Conservation (phyloP, 1,140 invertebrate species). For the Paraescarpia echinospica region DNA sequence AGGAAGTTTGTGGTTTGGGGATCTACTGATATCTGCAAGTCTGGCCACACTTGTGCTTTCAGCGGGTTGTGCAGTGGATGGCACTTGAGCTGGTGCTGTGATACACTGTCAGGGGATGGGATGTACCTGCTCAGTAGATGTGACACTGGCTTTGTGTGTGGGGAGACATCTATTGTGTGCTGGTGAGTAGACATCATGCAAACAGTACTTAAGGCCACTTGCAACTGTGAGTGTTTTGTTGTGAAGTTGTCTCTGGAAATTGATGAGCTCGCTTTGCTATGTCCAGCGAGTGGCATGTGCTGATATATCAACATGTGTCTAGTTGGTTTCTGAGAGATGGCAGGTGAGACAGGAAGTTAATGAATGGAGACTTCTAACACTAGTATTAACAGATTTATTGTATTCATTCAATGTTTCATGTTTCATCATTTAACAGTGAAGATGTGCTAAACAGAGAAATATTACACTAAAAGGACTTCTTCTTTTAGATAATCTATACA, state of each 20-base stretch:
- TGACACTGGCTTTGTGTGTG: neutral
- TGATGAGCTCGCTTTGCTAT: neutral
- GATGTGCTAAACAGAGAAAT: too few relatives aligned
- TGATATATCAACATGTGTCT: neutral
- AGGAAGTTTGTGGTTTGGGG: neutral
- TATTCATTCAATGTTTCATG: too few relatives aligned
- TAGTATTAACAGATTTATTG: neutral
- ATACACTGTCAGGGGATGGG: neutral
- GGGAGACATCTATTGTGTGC: neutral
- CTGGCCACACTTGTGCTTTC: neutral
- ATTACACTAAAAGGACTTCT: too few relatives aligned
- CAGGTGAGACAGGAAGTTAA: neutral
- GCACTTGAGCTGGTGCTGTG: neutral
- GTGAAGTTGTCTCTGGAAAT: neutral
- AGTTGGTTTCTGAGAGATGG: neutral
- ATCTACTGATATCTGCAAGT: neutral
- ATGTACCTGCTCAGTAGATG: neutral
- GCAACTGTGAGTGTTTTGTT: neutral
- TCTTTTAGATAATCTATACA: too few relatives aligned
- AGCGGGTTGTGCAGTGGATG: neutral
- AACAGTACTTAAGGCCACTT: neutral
- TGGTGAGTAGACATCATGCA: neutral
- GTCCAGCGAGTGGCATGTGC: neutral
- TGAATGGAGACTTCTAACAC: neutral
- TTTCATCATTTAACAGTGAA: too few relatives aligned